phyloP scores from a whole-genome alignment of 2,113 vertebrate species.

The Gobius niger region DNA sequence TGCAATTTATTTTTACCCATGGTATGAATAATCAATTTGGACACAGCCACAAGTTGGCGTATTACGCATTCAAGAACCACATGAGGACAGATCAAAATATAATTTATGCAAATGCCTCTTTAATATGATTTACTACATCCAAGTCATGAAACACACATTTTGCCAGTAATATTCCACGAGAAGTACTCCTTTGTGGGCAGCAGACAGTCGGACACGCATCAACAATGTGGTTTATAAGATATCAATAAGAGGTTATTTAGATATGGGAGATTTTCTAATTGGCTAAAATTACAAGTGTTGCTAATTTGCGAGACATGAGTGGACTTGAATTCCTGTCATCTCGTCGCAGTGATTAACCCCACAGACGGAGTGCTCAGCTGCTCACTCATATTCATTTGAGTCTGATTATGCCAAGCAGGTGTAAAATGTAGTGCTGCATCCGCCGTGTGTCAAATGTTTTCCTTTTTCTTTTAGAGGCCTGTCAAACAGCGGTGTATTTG shows the following conservation, averaged over 20 bases:
- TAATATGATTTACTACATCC: neutral
- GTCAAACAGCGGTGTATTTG: neutral
- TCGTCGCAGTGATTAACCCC: neutral
- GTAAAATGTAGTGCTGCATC: neutral
- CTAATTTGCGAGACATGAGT: neutral
- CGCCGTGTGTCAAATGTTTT: neutral
- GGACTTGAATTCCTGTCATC: neutral
- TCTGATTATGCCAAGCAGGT: slow-evolving; percentile 3
- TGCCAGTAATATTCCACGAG: neutral
- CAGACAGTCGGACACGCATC: neutral
- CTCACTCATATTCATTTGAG: neutral
- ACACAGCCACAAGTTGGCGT: neutral
- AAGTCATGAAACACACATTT: neutral
- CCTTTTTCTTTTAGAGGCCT: neutral
- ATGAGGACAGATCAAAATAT: neutral
- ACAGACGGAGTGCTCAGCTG: slow-evolving; percentile 4
- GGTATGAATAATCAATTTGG: neutral
- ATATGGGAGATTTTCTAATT: neutral
- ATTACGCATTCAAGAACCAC: neutral
- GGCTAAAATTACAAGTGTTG: neutral
- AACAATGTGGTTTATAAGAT: neutral
- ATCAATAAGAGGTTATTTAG: neutral
- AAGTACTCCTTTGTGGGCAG: neutral
- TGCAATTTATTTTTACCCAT: neutral
- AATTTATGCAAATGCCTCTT: neutral